Percentiles rank a stretch among this genome's conserved stretches.
phyloP scores from a whole-genome alignment of 2,113 vertebrate genomes.

The Beaufortia kweichowensis region DNA sequence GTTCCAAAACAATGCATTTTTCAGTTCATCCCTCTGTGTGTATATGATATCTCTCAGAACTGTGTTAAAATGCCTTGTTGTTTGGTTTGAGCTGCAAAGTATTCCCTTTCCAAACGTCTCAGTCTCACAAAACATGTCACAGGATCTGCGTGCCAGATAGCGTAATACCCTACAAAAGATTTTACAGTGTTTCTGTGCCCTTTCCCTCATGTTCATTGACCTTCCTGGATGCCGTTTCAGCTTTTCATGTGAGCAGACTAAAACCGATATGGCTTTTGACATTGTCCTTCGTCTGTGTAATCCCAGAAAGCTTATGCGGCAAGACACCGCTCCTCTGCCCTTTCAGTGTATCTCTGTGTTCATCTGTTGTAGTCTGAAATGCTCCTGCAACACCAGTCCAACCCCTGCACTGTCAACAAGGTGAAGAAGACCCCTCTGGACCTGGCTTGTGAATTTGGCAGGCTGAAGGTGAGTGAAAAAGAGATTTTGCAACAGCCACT shows the following conservation, averaged over 20 bases:
- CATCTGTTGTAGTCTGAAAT: conserved; percentile 77
- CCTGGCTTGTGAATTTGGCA: conserved; percentile 91
- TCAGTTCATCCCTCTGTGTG: conserved; percentile 2
- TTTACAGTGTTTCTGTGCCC: not conserved
- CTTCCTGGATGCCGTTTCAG: conserved; percentile 23
- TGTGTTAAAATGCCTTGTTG: conserved; percentile 17
- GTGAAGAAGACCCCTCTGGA: conserved; percentile 91
- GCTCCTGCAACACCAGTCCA: conserved; percentile 95
- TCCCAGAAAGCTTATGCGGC: conserved; percentile 82
- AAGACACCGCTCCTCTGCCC: not conserved
- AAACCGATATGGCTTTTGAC: conserved; percentile 20
- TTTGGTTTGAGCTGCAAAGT: conserved; percentile 15
- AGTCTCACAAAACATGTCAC: conserved; percentile 38
- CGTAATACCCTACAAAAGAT: conserved; percentile 4
- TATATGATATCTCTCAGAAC: conserved; percentile 24
- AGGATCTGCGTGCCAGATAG: conserved; percentile 17
- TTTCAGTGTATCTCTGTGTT: conserved; percentile 18
- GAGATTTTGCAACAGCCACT: not conserved
- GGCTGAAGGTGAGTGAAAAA: conserved; percentile 81
- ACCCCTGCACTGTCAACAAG: conserved; percentile 89
- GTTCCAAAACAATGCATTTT: conserved; percentile 47
- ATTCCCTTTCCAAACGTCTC: conserved; percentile 34
- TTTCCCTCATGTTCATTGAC: conserved; percentile 16
- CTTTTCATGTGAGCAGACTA: not conserved
- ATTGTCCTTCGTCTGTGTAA: conserved; percentile 14